Base-by-base conservation (phyloP, 1,140 invertebrate species). In the Pissodes strobi region DNA sequence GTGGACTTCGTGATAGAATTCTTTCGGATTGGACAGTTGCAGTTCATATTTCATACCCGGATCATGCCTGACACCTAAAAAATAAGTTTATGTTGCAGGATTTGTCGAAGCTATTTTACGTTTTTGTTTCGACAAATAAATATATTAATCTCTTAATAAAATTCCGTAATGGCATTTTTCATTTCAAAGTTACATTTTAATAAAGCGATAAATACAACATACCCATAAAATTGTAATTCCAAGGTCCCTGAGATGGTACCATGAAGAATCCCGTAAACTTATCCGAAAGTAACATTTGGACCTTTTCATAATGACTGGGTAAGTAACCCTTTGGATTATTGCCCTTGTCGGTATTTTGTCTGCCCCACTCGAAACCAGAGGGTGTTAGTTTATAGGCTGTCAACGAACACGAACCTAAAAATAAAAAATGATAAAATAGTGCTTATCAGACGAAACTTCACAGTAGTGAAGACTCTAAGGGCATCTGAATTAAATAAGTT, bases 161-260 rank as follows among this genome's bases (percentile, higher is more conserved):
- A n/a, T n/a, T n/a, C n/a, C n/a, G n/a, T n/a, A n/a, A n/a, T n/a
- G n/a, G n/a, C n/a, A n/a, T 1, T 12, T 1, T n/a, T 1, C 6
- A 43, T n/a, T 17, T 2, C 6, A 43, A 1, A 2, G 18, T 2
- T 43, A 15, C 8, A 21, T 46, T 9, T 1, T 19, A 2, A 46
- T n/a, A n/a, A n/a, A n/a, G n/a, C n/a, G n/a, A n/a, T n/a, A n/a
- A n/a, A n/a, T n/a, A n/a, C 5, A 60, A 52, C 67, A 83, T 79
- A 94, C 95, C 97, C 95, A 99, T 99, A 74, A 99, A 99, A 78
- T 99, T 99, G 76, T 98, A 99, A 82, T 99, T 99, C 98, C 97
- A 99, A 18, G 96, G 97, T 23, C 93, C 91, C 81, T 97, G 94
- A 21, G 88, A 85, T 0, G 97, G 97, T 39, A 97, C 93, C 98